phyloP scores from a whole-genome alignment of 2,888 invertebrate genomes.

The Lycocerus yunnanus region DNA sequence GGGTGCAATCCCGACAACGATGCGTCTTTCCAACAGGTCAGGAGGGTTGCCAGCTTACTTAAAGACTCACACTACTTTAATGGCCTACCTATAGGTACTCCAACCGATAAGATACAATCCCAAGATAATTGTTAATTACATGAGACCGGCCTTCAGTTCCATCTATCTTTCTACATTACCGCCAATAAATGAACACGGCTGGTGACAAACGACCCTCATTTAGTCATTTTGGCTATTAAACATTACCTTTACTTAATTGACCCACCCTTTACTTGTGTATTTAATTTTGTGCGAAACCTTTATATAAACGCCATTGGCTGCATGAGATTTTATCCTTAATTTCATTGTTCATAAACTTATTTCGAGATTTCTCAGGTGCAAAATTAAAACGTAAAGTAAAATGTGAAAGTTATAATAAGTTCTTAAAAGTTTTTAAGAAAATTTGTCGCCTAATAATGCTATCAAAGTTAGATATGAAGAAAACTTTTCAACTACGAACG shows the following conservation, averaged over 20 bases:
- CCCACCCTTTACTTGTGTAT: not conserved
- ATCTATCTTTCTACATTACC: slow-evolving; percentile 26
- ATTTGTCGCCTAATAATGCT: not conserved
- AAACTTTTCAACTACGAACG: not conserved
- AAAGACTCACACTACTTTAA: slow-evolving; percentile 26
- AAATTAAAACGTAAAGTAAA: slow-evolving; percentile 13
- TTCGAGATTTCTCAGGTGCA: slow-evolving; percentile 5
- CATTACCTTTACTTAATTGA: not conserved
- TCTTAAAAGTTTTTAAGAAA: slow-evolving; percentile 7
- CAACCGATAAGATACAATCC: slow-evolving; percentile 13
- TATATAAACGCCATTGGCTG: not conserved
- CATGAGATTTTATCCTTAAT: not conserved
- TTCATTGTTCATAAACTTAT: not conserved
- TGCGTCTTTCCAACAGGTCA: slow-evolving; percentile 42
- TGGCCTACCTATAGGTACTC: slow-evolving; percentile 10
- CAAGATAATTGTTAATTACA: slow-evolving; percentile 29
- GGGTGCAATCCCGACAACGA: slow-evolving; percentile 39
- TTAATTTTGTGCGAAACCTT: not conserved
- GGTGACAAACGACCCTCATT: slow-evolving; percentile 28
- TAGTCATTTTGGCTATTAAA: not conserved
- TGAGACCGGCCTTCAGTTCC: slow-evolving; percentile 1
- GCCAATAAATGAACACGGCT: slow-evolving; percentile 13
- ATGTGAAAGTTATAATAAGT: slow-evolving; percentile 12
- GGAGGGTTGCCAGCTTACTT: slow-evolving; percentile 26
- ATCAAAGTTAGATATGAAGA: slow-evolving; percentile 4